Base-by-base conservation (phyloP, 1,140 invertebrate species). In the Colletes gigas region DNA sequence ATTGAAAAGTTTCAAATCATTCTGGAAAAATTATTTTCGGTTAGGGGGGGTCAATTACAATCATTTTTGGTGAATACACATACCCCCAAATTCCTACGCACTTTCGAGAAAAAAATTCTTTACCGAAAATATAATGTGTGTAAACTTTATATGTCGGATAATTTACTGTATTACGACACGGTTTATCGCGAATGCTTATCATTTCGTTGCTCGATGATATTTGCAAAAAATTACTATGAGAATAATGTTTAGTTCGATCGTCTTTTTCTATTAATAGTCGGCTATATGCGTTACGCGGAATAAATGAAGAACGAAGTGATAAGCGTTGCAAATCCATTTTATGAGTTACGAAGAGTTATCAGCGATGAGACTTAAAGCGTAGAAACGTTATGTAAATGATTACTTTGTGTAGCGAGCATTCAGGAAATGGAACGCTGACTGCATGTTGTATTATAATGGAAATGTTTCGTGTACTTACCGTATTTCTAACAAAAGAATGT, bases 401-500 rank as follows among this genome's bases (percentile, higher is more conserved):
- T 12, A 50, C 3, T 50, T 50, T 12, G 3, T 12, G 10, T 8
- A 50, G 10, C 0, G 10, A 50, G 8, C 8, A 50, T 50, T 50
- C 50, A 10, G 10, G 50, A 9, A 50, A 50, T 10, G 50, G 17
- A 55, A 17, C 17, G 15, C 54, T 55, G 54, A 17, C 5, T 55
- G n/a, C 7, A 55, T 30, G 12, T 30, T 19, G 19, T 39, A 17
- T 14, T 39, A 0, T 3, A 39, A 14, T 62, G 44, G 2, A 15
- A 19, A 10, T 5, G 30, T 30, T 6, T 59, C 52, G 55, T 60
- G 8, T n/a, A 74, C 15, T 17, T 15, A 21, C 41, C n/a, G 10
- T 70, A 10, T 55, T 47, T 68, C 59, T 1, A 10, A 78, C 55
- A 4, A 78, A 76, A 52, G 1, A 78, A n/a, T 57, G n/a, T 70